These are phyloP conservation scores for Acronicta aceris DNA, from an alignment of 2,888 invertebrate species.

Conservation along the genomic window DNA sequence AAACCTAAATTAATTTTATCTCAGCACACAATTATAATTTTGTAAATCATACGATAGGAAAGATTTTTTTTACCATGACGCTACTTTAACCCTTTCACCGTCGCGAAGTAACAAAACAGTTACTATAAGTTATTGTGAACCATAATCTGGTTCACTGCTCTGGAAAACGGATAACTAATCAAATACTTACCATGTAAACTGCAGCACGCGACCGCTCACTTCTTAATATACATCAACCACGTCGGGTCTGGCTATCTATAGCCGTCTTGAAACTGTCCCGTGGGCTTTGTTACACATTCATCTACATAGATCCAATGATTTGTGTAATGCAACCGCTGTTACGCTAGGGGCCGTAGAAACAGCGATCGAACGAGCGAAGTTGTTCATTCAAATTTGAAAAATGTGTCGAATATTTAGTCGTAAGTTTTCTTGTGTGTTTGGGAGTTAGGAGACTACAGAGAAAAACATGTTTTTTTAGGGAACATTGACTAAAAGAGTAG, in stretches of 20 bases:
- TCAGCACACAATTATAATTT: too few relatives aligned
- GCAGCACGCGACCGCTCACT: slow-evolving; percentile 7
- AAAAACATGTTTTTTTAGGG: too few relatives aligned
- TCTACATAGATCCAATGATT: slow-evolving; percentile 56
- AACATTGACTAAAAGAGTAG: too few relatives aligned
- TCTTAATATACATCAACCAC: slow-evolving; percentile 2
- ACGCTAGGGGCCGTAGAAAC: slow-evolving; percentile 38
- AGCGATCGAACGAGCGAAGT: slow-evolving; percentile 14
- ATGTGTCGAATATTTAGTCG: too few relatives aligned
- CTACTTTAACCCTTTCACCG: too few relatives aligned
- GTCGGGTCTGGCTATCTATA: slow-evolving; percentile 23
- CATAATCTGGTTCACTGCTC: too few relatives aligned
- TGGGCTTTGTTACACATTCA: slow-evolving; percentile 46
- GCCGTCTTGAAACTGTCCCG: slow-evolving; percentile 46
- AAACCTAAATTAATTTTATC: too few relatives aligned
- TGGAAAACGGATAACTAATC: slow-evolving; percentile 1
- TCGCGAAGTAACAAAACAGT: too few relatives aligned
- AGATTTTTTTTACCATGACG: too few relatives aligned
- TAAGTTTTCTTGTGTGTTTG: too few relatives aligned
- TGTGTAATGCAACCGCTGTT: slow-evolving; percentile 54
- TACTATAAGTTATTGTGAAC: neutral
- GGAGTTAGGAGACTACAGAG: too few relatives aligned
- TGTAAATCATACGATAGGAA: too few relatives aligned
- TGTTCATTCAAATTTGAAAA: neutral
- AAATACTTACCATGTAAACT: slow-evolving; percentile 7